Evolutionary conservation across 2,797 vertebrate species (phyloP).

Genomic region (Rallus crepitans): DNA sequence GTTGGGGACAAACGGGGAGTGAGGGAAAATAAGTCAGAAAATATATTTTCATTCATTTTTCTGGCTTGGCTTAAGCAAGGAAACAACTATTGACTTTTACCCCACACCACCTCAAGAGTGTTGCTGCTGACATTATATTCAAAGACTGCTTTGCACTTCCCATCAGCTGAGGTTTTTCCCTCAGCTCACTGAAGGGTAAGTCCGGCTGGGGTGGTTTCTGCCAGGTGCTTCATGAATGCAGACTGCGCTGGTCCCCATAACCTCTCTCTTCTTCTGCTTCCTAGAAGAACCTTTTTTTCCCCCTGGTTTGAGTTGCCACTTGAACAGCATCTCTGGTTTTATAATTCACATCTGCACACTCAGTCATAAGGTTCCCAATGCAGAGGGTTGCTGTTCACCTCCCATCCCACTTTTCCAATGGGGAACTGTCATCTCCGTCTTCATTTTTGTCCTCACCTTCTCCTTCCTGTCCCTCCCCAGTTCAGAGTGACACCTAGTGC

Average conservation of each 20-base stretch:
- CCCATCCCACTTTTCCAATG: background rate
- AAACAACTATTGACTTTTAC: background rate
- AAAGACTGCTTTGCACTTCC: background rate
- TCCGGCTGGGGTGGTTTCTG: background rate
- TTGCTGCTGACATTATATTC: background rate
- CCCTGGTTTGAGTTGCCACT: background rate
- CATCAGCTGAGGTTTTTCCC: background rate
- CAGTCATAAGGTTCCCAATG: background rate
- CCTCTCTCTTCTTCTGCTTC: background rate
- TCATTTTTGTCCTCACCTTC: background rate
- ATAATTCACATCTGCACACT: background rate
- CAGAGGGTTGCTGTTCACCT: accelerated
- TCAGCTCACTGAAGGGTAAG: background rate
- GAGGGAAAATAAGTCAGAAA: background rate
- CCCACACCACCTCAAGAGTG: background rate
- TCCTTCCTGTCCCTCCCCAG: background rate
- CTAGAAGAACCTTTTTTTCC: background rate
- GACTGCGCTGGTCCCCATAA: accelerated
- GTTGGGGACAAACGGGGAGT: background rate
- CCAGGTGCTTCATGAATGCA: background rate
- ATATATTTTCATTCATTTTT: conserved; percentile 4
- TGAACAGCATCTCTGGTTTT: background rate
- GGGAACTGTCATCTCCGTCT: background rate
- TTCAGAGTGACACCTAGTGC: conserved; percentile 27
- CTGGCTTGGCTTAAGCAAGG: background rate